phyloP scores from a whole-genome alignment of 2,888 invertebrate genomes.

The Clepsis dumicolana region DNA sequence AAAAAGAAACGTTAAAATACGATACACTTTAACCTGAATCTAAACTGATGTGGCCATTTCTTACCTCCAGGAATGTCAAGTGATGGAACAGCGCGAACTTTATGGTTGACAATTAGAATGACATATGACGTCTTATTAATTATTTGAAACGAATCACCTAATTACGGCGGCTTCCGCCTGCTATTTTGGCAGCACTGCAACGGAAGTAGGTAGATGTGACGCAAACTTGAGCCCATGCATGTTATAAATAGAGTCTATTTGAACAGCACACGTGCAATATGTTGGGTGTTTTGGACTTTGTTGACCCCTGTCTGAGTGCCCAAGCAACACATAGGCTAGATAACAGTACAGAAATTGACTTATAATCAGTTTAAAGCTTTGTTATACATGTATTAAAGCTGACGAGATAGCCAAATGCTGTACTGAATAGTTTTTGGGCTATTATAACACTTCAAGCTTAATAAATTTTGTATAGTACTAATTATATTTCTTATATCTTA shows the following conservation, averaged over 20 bases:
- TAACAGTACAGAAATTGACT: too few species aligned
- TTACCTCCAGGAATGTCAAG: conserved; percentile 13
- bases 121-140: conserved; percentile 41
- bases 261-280: conserved; percentile 39
- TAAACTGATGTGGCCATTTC: conserved; percentile 19
- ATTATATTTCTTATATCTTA: too few species aligned
- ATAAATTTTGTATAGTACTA: too few species aligned
- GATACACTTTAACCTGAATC: conserved; percentile 19
- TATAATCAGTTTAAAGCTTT: too few species aligned
- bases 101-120: conserved; percentile 36
- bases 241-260: conserved; percentile 51
- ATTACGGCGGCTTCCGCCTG: conserved; percentile 43
- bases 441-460: too few species aligned
- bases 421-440: too few species aligned
- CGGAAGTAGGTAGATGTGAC: conserved; percentile 44
- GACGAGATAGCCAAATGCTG: too few species aligned
- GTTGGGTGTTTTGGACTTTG: conserved; percentile 34
- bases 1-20: conserved; percentile 6
- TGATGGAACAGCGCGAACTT: neutral
- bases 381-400: too few species aligned
- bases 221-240: conserved; percentile 43
- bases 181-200: conserved; percentile 45
- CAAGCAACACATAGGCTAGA: too few species aligned
- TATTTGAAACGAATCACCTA: conserved; percentile 48
- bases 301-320: conserved; percentile 30